phyloP scores from a whole-genome alignment of 2,113 vertebrate genomes.

The Galbula dea region DNA sequence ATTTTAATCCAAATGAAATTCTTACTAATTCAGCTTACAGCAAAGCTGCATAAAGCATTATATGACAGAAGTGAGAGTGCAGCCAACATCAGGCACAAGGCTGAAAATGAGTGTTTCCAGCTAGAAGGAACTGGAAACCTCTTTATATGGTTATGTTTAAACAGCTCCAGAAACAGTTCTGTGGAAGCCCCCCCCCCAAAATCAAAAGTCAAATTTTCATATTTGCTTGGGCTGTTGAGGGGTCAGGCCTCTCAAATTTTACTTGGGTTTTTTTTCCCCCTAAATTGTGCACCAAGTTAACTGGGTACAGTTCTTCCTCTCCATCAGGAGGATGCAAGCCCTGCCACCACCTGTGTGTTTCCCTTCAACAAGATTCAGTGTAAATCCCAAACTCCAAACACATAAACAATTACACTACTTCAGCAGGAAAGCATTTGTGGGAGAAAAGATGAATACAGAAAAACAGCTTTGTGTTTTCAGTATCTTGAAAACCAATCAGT shows the following conservation, averaged over 20 bases:
- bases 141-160: background rate
- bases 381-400: background rate
- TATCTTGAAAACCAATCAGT: background rate
- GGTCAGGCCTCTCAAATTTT: background rate
- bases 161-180: background rate
- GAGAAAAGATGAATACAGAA: background rate
- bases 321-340: background rate
- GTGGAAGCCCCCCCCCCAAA: background rate
- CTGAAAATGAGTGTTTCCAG: background rate
- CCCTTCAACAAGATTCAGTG: background rate
- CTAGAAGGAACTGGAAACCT: background rate
- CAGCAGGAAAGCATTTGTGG: background rate
- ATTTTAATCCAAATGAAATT: background rate
- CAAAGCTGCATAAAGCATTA: background rate
- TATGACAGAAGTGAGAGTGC: background rate
- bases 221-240: background rate
- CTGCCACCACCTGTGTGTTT: background rate
- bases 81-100: background rate
- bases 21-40: background rate
- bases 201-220: background rate
- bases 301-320: background rate
- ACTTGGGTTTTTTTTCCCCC: background rate
- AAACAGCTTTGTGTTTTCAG: background rate
- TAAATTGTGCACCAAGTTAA: background rate
- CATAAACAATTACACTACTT: background rate